A percentile compares a stretch with the other conserved stretches of the same genome.
These are phyloP conservation scores for Gorsachius magnificus DNA, from an alignment of 2,797 vertebrate genomes.

Conservation along the genomic window DNA sequence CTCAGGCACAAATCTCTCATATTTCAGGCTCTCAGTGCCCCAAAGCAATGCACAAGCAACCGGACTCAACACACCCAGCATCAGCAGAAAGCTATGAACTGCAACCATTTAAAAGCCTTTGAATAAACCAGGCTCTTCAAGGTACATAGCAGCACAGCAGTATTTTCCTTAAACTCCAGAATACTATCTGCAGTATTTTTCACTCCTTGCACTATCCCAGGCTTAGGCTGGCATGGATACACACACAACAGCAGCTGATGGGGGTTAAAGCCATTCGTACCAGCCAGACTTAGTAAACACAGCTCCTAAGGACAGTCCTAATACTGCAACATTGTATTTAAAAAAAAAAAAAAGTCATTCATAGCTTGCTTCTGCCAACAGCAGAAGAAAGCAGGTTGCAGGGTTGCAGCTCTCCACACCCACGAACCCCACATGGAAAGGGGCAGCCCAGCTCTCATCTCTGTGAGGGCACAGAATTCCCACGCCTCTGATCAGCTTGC, in stretches of 20 bases:
- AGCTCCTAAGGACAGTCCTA: not conserved
- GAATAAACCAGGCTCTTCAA: not conserved
- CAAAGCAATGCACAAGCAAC: not conserved
- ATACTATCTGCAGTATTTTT: no score
- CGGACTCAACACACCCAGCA: not conserved
- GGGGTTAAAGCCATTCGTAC: not conserved
- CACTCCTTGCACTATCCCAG: not conserved
- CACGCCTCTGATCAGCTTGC: accelerated
- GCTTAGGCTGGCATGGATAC: not conserved
- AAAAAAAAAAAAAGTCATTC: not conserved
- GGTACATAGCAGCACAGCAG: not conserved
- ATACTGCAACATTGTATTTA: not conserved
- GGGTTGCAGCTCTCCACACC: not conserved
- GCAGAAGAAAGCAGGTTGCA: not conserved
- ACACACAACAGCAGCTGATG: not conserved
- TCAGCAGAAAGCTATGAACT: not conserved
- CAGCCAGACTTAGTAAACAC: not conserved
- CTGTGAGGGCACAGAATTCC: not conserved
- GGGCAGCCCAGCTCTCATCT: not conserved
- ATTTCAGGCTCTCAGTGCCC: not conserved
- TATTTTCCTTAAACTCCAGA: not conserved
- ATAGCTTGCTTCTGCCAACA: not conserved
- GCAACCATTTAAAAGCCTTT: not conserved
- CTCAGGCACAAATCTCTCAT: not conserved
- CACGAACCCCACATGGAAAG: accelerated